phyloP scores from a whole-genome alignment of 2,113 vertebrate species.

The Grantiella picta region DNA sequence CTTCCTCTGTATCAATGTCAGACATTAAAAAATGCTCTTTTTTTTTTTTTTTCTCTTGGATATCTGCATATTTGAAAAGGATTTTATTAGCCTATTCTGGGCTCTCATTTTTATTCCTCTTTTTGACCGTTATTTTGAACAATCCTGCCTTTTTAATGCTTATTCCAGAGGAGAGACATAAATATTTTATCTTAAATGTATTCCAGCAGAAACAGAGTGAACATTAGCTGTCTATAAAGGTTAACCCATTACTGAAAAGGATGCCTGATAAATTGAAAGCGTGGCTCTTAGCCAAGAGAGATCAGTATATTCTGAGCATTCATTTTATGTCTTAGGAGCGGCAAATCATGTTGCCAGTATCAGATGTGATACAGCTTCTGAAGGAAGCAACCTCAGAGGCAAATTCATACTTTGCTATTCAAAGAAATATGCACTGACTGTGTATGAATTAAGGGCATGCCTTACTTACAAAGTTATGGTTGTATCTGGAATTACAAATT shows the following conservation, averaged over 20 bases:
- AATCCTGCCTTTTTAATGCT: slow-evolving; percentile 15
- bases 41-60: background rate
- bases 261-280: slow-evolving; percentile 52
- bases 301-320: background rate
- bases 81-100: background rate
- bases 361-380: slow-evolving; percentile 15
- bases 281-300: slow-evolving; percentile 38
- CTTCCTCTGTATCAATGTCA: background rate
- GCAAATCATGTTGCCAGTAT: background rate
- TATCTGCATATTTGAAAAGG: background rate
- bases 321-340: slow-evolving; percentile 16
- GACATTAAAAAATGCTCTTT: accelerated
- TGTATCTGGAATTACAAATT: background rate
- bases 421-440: background rate
- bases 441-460: slow-evolving; percentile 16
- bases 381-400: slow-evolving; percentile 27
- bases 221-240: slow-evolving; percentile 35
- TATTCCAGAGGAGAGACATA: slow-evolving; percentile 11
- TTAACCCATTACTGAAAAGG: slow-evolving; percentile 60
- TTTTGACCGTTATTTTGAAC: slow-evolving; percentile 23
- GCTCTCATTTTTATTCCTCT: background rate
- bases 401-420: background rate
- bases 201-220: slow-evolving; percentile 9
- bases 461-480: background rate
- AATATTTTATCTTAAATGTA: slow-evolving; percentile 57